Percentiles rank a stretch among this genome's conserved stretches.
Evolutionary conservation across 2,888 invertebrate species (phyloP).

Genomic region (Cataglyphis rosenhaueri): DNA sequence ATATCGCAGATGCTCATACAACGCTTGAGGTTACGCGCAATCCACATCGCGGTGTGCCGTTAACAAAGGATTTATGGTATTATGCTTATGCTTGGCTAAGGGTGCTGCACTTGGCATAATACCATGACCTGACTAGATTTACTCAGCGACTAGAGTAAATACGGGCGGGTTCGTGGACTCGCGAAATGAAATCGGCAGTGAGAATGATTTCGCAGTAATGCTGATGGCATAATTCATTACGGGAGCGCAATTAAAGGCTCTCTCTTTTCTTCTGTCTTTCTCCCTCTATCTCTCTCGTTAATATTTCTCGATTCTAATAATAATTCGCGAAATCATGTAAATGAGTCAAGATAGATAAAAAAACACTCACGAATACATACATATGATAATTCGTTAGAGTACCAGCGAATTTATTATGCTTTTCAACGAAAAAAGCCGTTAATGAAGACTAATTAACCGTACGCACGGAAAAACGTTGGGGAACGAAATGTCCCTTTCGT

Average conservation of each 20-base stretch:
- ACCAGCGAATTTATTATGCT: constrained; percentile 34
- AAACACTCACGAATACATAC: background rate
- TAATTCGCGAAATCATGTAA: constrained; percentile 15
- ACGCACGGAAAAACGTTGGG: constrained; percentile 22
- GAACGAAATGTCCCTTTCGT: constrained; percentile 34
- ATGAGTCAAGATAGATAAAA: background rate
- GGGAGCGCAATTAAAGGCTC: background rate
- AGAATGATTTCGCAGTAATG: constrained; percentile 38
- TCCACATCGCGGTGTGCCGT: constrained; percentile 48
- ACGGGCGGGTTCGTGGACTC: constrained; percentile 11
- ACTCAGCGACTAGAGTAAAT: constrained; percentile 49
- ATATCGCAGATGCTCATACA: constrained; percentile 47
- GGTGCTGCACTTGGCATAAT: constrained; percentile 54
- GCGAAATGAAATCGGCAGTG: constrained; percentile 26
- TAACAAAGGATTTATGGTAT: constrained; percentile 59
- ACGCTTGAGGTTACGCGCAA: constrained; percentile 49
- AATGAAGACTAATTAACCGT: constrained; percentile 48
- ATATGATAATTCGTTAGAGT: constrained; percentile 32
- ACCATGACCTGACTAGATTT: constrained; percentile 53
- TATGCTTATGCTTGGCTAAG: constrained; percentile 53
- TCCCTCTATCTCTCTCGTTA: background rate
- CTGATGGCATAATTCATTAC: constrained; percentile 41
- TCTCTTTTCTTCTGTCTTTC: background rate
- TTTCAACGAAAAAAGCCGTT: constrained; percentile 14
- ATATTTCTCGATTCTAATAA: constrained; percentile 38